Conservation (phyloP, 1,140 invertebrate genomes). For the Liolophura sinensis region DNA sequence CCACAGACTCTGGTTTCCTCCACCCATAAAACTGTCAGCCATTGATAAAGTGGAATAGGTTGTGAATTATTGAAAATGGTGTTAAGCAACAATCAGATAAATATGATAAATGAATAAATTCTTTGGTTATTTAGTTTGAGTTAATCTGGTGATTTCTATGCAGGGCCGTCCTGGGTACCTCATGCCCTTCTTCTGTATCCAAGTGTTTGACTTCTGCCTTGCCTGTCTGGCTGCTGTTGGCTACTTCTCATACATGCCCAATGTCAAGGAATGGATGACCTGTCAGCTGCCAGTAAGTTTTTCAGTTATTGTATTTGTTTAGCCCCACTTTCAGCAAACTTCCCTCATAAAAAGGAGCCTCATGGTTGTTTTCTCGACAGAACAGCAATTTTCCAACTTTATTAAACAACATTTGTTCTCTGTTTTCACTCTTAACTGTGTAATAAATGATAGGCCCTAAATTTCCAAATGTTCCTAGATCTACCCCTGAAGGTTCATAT, state of each 20-base stretch:
- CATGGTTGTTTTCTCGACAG: no score
- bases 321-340: no score
- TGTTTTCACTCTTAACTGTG: no score
- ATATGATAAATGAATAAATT: no score
- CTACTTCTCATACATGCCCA: conserved; percentile 81
- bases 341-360: no score
- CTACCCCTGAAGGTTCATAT: no score
- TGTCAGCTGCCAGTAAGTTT: conserved; percentile 63
- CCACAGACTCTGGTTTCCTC: background rate
- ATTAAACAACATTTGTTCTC: no score
- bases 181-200: conserved; percentile 85
- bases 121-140: no score
- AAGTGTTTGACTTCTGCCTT: conserved; percentile 86
- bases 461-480: no score
- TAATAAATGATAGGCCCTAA: no score
- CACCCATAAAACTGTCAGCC: background rate
- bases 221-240: conserved; percentile 77
- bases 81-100: background rate
- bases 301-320: no score
- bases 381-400: no score
- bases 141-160: conserved; percentile 14
- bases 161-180: conserved; percentile 79
- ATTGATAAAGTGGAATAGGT: background rate
- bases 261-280: conserved; percentile 70
- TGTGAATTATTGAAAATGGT: background rate